These are phyloP conservation scores for Halcyon badia DNA, from an alignment of 2,797 vertebrate genomes.

Conservation along the genomic window DNA sequence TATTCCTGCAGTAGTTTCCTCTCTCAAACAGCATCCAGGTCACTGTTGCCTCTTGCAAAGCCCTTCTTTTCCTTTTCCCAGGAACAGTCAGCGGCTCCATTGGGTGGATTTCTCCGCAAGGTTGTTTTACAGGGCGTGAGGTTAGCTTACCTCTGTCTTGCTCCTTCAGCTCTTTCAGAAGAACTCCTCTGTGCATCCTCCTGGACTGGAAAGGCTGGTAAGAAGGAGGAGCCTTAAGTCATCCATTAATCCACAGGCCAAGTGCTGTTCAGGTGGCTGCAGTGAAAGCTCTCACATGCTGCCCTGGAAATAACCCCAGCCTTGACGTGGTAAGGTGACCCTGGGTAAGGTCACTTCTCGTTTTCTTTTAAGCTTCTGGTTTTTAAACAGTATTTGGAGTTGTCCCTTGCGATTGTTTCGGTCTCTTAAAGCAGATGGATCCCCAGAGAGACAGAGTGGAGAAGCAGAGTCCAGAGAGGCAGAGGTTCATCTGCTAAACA, in stretches of 20 bases:
- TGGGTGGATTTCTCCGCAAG: background rate
- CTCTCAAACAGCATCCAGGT: background rate
- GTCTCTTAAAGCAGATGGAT: background rate
- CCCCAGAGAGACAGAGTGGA: fast-evolving
- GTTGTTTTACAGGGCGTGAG: conserved; percentile 43
- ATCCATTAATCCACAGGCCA: conserved; percentile 50
- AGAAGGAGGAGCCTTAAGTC: conserved; percentile 23
- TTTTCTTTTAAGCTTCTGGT: conserved; percentile 48
- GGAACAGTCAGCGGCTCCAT: background rate
- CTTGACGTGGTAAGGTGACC: conserved; percentile 9
- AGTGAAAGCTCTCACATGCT: conserved; percentile 51
- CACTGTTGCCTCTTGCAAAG: background rate
- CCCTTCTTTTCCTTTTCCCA: conserved; percentile 5
- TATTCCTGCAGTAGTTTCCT: background rate
- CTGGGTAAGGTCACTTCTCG: conserved; percentile 35
- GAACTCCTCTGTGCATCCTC: background rate
- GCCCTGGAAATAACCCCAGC: conserved; percentile 63
- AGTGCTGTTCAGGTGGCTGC: background rate
- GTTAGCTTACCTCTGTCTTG: conserved; percentile 50
- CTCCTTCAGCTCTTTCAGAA: background rate
- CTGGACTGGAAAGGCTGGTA: conserved; percentile 13
- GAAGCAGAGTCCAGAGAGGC: background rate
- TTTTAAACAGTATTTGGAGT: background rate
- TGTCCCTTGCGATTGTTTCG: background rate
- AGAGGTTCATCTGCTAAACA: background rate